A percentile compares a stretch with the other conserved stretches of the same genome.
phyloP scores from a whole-genome alignment of 2,888 invertebrate species.

The Crocallis elinguaria region DNA sequence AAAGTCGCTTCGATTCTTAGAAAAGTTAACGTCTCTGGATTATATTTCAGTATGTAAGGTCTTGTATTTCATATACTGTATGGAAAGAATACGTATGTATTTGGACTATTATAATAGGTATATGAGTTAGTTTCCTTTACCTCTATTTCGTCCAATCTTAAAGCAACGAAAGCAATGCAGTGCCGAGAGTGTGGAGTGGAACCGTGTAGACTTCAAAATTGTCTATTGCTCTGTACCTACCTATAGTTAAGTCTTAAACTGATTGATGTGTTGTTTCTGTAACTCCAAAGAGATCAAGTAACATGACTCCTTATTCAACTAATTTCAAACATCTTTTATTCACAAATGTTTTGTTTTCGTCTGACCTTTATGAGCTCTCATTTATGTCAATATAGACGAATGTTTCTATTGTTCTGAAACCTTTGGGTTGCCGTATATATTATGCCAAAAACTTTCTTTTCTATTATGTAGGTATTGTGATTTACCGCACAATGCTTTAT shows the following conservation, averaged over 20 bases:
- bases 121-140: too few relatives aligned
- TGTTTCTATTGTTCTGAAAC: constrained; percentile 18
- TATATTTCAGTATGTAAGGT: not conserved
- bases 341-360: constrained; percentile 4
- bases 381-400: constrained; percentile 21
- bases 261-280: too few relatives aligned
- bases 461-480: constrained; percentile 4
- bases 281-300: too few relatives aligned
- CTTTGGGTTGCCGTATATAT: constrained; percentile 1
- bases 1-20: not conserved
- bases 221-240: too few relatives aligned
- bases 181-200: too few relatives aligned
- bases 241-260: too few relatives aligned
- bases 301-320: not conserved
- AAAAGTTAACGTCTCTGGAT: not conserved
- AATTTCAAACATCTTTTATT: not conserved
- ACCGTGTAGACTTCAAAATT: too few relatives aligned
- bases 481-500: constrained; percentile 10
- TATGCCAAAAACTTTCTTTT: constrained; percentile 9
- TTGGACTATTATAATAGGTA: too few relatives aligned
- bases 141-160: too few relatives aligned
- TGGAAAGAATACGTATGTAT: too few relatives aligned
- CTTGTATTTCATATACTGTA: too few relatives aligned
- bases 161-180: too few relatives aligned
- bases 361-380: constrained; percentile 16